phyloP scores from a whole-genome alignment of 2,113 vertebrate species.

The Podarcis raffonei region DNA sequence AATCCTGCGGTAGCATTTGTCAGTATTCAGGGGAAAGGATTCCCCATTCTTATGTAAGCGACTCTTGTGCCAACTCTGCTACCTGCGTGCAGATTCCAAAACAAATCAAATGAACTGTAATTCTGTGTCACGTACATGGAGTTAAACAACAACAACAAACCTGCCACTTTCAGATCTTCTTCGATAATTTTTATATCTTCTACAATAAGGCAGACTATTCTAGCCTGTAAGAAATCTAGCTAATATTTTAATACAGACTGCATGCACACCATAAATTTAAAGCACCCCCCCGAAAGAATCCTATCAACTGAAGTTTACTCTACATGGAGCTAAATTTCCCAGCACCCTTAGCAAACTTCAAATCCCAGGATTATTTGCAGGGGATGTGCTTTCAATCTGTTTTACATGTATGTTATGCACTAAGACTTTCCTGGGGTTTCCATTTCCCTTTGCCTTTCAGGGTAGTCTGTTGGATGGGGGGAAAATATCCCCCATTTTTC shows the following conservation, averaged over 20 bases:
- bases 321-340: too few species aligned
- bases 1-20: constrained; percentile 30
- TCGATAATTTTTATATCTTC: background rate
- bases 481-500: background rate
- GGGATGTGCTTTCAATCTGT: too few species aligned
- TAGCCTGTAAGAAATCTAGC: background rate
- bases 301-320: background rate
- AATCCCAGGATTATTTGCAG: too few species aligned
- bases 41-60: constrained; percentile 31
- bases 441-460: background rate
- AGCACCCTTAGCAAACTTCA: too few species aligned
- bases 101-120: background rate
- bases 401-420: background rate
- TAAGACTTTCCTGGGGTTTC: rapidly evolving
- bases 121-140: background rate
- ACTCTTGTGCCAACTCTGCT: constrained; percentile 20
- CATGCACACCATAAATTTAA: too few species aligned
- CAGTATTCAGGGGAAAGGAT: constrained; percentile 19
- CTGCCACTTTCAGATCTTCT: constrained; percentile 1
- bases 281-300: background rate
- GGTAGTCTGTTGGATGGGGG: constrained; percentile 4
- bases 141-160: constrained; percentile 16
- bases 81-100: constrained; percentile 22
- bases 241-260: too few species aligned
- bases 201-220: background rate